A percentile compares a stretch with the other conserved stretches of the same genome.
phyloP scores from a whole-genome alignment of 2,888 invertebrate genomes.

The Patella ulyssiponensis region DNA sequence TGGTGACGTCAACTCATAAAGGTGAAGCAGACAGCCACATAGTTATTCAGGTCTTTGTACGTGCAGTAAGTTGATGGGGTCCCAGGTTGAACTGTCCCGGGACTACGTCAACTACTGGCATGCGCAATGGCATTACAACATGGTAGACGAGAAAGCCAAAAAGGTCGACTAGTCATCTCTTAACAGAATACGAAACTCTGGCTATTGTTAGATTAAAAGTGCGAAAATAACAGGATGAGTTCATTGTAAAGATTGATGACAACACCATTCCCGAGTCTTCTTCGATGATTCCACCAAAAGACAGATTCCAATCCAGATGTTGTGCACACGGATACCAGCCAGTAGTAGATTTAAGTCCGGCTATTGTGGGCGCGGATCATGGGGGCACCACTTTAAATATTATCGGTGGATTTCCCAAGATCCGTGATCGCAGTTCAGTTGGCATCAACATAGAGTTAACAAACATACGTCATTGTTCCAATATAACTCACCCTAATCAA shows the following conservation, averaged over 20 bases:
- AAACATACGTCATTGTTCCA: no score
- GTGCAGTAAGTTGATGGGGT: conserved; percentile 66
- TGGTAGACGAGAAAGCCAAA: no score
- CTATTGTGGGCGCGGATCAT: conserved; percentile 61
- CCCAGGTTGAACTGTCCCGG: conserved; percentile 62
- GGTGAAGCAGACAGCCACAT: background rate
- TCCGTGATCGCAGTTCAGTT: conserved; percentile 60
- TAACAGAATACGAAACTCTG: background rate
- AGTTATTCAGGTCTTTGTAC: conserved; percentile 20
- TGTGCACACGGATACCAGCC: no score
- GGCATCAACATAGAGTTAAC: background rate
- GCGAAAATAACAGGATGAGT: no score
- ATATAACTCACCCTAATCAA: no score
- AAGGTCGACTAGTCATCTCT: background rate
- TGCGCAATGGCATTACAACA: conserved; percentile 24
- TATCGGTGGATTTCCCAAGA: conserved; percentile 67
- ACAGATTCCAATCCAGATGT: no score
- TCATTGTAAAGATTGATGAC: no score
- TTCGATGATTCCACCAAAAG: no score
- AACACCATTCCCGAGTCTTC: no score
- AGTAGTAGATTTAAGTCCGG: conserved; percentile 37
- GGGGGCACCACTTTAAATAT: conserved; percentile 56
- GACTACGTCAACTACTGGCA: conserved; percentile 68
- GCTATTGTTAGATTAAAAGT: no score
- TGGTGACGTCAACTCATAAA: background rate